Conservation (phyloP, 2,888 invertebrate species). For the Lymantria dispar region DNA sequence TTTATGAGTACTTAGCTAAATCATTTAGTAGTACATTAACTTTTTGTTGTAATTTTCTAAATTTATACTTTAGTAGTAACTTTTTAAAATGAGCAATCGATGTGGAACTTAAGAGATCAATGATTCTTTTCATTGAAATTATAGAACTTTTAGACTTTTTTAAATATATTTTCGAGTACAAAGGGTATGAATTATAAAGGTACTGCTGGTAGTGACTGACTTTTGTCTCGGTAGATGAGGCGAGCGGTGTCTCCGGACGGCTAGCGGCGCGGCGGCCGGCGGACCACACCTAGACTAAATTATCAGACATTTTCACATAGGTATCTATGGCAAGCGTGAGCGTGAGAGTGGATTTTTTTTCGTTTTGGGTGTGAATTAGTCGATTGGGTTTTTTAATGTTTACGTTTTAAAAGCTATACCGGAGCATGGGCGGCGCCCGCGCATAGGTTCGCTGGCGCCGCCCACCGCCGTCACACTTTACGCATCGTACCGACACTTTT, state of each 20-base stretch:
- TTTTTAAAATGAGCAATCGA: too few species aligned
- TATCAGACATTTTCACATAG: constrained; percentile 81
- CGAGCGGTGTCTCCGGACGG: constrained; percentile 72
- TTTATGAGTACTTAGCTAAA: too few species aligned
- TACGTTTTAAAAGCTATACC: constrained; percentile 76
- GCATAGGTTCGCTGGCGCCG: constrained; percentile 62
- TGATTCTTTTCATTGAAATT: not conserved
- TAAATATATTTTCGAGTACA: not conserved
- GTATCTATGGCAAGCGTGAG: constrained; percentile 83
- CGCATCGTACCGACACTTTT: constrained; percentile 81
- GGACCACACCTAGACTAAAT: constrained; percentile 80
- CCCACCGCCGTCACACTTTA: constrained; percentile 69
- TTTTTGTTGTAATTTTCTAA: too few species aligned
- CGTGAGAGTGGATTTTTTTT: constrained; percentile 82
- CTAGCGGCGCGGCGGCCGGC: constrained; percentile 73
- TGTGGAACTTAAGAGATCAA: too few species aligned
- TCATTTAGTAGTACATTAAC: too few species aligned
- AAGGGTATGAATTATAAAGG: constrained; percentile 23
- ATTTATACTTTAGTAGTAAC: too few species aligned
- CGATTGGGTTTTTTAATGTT: constrained; percentile 83
- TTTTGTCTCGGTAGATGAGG: constrained; percentile 83
- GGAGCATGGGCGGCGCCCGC: constrained; percentile 75
- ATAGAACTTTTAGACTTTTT: not conserved
- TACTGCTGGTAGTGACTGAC: constrained; percentile 55
- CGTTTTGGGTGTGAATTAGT: constrained; percentile 83